These are phyloP conservation scores for Cottus gobio DNA, from an alignment of 2,113 vertebrate species.

Conservation along the genomic window DNA sequence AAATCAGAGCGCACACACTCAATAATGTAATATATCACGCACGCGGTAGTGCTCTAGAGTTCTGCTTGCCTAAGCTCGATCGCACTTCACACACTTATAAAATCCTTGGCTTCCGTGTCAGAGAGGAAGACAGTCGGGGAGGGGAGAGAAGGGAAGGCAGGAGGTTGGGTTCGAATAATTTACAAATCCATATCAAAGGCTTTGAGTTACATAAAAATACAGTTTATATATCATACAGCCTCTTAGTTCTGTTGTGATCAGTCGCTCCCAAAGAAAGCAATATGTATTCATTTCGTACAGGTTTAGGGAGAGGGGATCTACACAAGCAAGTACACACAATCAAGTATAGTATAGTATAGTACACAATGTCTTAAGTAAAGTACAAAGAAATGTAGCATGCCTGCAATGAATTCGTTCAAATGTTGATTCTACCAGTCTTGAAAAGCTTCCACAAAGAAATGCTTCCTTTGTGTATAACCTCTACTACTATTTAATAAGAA, in stretches of 20 bases:
- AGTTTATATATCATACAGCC: neutral
- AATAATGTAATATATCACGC: conserved; percentile 72
- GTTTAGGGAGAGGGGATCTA: neutral
- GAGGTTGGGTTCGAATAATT: neutral
- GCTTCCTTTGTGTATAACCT: conserved; percentile 25
- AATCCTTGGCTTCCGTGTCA: conserved; percentile 27
- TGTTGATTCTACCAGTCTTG: conserved; percentile 24
- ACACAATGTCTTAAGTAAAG: neutral
- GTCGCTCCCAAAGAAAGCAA: neutral
- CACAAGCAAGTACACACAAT: neutral
- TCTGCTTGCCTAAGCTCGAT: conserved; percentile 71
- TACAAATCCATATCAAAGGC: conserved; percentile 7
- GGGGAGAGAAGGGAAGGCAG: neutral
- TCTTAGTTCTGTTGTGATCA: neutral
- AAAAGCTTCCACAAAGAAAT: conserved; percentile 29
- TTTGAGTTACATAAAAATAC: conserved; percentile 8
- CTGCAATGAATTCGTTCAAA: conserved; percentile 5
- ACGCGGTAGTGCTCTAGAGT: conserved; percentile 38
- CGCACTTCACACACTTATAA: conserved; percentile 58
- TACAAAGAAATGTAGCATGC: neutral
- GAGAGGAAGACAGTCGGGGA: conserved; percentile 9
- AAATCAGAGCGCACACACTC: conserved; percentile 72
- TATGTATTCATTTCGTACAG: neutral
- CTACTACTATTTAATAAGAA: conserved; percentile 58
- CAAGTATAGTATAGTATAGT: neutral